Evolutionary conservation across 1,140 invertebrate species (phyloP).

Genomic region (Dreissena polymorpha): DNA sequence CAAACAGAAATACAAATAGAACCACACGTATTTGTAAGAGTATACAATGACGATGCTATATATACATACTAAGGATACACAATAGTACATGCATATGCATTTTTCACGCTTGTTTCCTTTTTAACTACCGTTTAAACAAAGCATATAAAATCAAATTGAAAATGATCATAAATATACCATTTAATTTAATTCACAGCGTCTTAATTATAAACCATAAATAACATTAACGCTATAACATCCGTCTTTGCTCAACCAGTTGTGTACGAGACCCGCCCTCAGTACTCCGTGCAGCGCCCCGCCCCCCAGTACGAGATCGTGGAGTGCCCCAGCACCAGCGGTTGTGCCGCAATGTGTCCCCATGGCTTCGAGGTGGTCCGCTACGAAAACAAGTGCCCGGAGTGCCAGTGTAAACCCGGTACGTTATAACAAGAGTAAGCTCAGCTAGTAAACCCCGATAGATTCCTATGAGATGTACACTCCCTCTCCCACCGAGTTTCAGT

Average conservation of each 20-base stretch:
- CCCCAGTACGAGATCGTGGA: constrained; percentile 25
- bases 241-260: background rate
- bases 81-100: background rate
- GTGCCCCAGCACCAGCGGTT: constrained; percentile 20
- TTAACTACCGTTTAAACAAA: too few relatives aligned
- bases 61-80: background rate
- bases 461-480: too few relatives aligned
- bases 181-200: background rate
- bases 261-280: constrained; percentile 8
- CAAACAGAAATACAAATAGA: too few relatives aligned
- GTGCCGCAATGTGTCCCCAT: constrained; percentile 9
- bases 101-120: too few relatives aligned
- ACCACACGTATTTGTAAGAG: too few relatives aligned
- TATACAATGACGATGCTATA: too few relatives aligned
- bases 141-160: background rate
- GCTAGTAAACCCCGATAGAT: too few relatives aligned
- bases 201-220: background rate
- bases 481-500: too few relatives aligned
- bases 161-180: background rate
- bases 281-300: constrained; percentile 11
- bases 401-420: constrained; percentile 34
- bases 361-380: constrained; percentile 11
- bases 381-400: constrained; percentile 17
- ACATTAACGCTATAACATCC: background rate
- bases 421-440: too few relatives aligned